These are phyloP conservation scores for Cryptocephalus primarius DNA, from an alignment of 2,888 invertebrate species.

Conservation along the genomic window DNA sequence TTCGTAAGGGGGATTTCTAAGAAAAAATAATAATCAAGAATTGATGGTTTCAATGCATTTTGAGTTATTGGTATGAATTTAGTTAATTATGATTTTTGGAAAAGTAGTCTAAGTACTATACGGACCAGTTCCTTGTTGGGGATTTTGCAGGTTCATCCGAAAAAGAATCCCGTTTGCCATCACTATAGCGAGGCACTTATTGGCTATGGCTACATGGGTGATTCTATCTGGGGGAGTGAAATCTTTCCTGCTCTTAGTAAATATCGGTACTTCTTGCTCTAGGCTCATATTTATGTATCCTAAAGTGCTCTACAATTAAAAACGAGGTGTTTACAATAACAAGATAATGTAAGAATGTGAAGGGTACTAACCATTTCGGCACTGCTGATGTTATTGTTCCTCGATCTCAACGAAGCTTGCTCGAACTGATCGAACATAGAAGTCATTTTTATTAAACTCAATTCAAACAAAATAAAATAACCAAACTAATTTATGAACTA, in stretches of 20 bases:
- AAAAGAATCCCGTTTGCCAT: conserved; percentile 74
- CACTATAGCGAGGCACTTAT: conserved; percentile 71
- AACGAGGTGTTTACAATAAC: neutral
- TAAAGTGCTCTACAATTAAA: conserved; percentile 32
- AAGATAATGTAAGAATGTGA: too few species aligned
- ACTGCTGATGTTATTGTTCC: conserved; percentile 30
- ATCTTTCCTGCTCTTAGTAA: conserved; percentile 73
- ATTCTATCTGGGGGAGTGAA: conserved; percentile 70
- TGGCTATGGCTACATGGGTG: conserved; percentile 69
- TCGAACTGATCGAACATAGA: conserved; percentile 79
- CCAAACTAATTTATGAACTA: too few species aligned
- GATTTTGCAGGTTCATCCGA: conserved; percentile 68
- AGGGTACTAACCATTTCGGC: conserved; percentile 38
- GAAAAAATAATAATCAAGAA: conserved; percentile 32
- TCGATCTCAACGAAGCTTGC: conserved; percentile 54
- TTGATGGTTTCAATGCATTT: neutral
- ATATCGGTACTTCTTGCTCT: conserved; percentile 73
- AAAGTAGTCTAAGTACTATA: neutral
- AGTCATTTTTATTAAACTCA: conserved; percentile 46
- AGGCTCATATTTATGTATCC: conserved; percentile 49
- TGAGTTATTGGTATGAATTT: neutral
- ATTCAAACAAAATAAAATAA: too few species aligned
- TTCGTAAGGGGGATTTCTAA: conserved; percentile 65
- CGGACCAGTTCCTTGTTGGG: conserved; percentile 67
- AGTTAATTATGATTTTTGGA: neutral